phyloP scores from a whole-genome alignment of 2,888 invertebrate species.

The Neoascia interrupta region DNA sequence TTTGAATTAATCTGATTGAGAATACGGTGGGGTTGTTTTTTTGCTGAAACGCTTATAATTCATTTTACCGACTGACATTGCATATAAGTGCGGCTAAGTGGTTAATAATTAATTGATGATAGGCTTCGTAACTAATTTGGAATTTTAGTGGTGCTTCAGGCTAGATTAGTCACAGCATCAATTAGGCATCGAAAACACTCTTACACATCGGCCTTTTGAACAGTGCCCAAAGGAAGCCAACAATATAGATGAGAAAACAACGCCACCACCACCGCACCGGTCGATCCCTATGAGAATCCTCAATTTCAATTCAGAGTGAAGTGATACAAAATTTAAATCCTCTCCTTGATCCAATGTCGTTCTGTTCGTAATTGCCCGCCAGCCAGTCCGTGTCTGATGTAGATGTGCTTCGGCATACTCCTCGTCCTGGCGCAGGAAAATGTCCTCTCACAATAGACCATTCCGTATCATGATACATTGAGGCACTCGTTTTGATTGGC shows the following conservation, averaged over 20 bases:
- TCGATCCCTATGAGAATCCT: not conserved
- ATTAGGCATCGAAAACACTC: not conserved
- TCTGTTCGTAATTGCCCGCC: slow-evolving; percentile 21
- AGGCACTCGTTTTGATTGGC: slow-evolving; percentile 61
- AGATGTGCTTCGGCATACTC: no score
- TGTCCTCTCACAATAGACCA: slow-evolving; percentile 17
- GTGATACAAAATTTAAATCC: slow-evolving; percentile 39
- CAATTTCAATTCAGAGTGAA: slow-evolving; percentile 32
- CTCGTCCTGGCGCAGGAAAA: slow-evolving; percentile 15
- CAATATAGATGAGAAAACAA: not conserved
- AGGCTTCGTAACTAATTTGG: no score
- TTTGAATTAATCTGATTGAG: no score
- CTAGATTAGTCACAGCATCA: no score
- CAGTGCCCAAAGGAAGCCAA: slow-evolving; percentile 6
- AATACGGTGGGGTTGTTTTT: no score
- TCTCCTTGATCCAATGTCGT: not conserved
- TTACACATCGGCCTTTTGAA: not conserved
- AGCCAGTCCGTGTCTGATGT: no score
- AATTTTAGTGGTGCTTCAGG: no score
- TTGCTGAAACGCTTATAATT: no score
- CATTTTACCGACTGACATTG: no score
- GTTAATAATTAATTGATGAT: no score
- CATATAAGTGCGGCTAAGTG: no score
- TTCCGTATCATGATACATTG: slow-evolving; percentile 58
- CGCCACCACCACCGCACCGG: no score